Evolutionary conservation across 2,113 vertebrate species (phyloP).

Genomic region (Bufo bufo): DNA sequence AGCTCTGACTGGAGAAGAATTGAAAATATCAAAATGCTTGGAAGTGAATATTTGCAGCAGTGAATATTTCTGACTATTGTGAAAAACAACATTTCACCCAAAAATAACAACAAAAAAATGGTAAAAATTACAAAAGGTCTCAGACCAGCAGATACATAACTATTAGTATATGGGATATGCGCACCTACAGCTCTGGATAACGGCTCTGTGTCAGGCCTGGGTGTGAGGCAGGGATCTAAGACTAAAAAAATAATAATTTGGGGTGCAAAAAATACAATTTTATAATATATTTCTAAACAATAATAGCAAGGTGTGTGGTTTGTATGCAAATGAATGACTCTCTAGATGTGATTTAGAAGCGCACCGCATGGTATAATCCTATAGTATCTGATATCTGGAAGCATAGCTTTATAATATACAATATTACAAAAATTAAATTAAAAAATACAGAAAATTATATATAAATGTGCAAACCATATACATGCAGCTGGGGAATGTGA

Average conservation of each 20-base stretch:
- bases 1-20: constrained; percentile 63
- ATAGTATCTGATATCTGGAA: background rate
- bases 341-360: background rate
- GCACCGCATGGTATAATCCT: background rate
- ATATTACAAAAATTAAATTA: background rate
- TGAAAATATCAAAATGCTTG: constrained; percentile 16
- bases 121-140: background rate
- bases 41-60: background rate
- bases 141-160: background rate
- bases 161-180: background rate
- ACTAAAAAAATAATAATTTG: background rate
- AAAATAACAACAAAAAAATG: background rate
- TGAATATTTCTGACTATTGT: background rate
- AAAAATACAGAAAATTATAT: background rate
- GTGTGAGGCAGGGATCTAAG: background rate
- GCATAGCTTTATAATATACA: background rate
- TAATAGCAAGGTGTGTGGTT: background rate
- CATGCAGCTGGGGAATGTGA: background rate
- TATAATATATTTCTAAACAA: background rate
- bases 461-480: constrained; percentile 1
- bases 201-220: background rate
- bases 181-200: background rate
- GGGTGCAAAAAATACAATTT: background rate
- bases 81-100: background rate
- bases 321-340: background rate